phyloP scores from a whole-genome alignment of 2,888 invertebrate genomes.

The Campoplex nolae region DNA sequence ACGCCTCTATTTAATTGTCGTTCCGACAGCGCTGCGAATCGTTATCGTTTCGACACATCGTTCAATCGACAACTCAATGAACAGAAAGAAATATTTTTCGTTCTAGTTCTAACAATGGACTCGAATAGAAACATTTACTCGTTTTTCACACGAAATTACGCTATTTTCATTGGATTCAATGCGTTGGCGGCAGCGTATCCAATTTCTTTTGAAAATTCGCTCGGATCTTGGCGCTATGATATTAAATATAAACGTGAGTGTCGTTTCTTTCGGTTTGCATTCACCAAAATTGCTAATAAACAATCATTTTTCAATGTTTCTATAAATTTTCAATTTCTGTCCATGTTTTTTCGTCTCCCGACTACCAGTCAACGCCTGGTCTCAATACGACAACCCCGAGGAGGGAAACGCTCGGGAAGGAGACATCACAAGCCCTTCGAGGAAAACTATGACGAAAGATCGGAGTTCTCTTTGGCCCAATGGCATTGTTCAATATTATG shows the following conservation, averaged over 20 bases:
- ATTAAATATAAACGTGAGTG: constrained; percentile 45
- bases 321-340: neutral
- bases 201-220: constrained; percentile 21
- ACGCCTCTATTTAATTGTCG: neutral
- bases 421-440: constrained; percentile 57
- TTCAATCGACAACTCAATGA: constrained; percentile 41
- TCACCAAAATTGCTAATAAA: neutral
- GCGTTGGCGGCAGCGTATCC: constrained; percentile 11
- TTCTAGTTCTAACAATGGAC: constrained; percentile 30
- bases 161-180: constrained; percentile 29
- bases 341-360: neutral
- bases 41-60: constrained; percentile 12
- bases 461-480: constrained; percentile 61
- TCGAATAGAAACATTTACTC: constrained; percentile 18
- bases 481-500: constrained; percentile 63
- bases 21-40: constrained; percentile 8
- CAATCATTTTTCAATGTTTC: neutral
- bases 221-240: neutral
- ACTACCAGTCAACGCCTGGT: constrained; percentile 67
- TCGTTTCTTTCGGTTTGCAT: neutral
- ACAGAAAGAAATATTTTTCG: neutral
- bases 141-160: neutral
- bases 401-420: constrained; percentile 65
- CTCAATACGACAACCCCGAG: constrained; percentile 70
- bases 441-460: constrained; percentile 62